Evolutionary conservation across 2,113 vertebrate genomes (phyloP).

Genomic region (Oncorhynchus nerka): DNA sequence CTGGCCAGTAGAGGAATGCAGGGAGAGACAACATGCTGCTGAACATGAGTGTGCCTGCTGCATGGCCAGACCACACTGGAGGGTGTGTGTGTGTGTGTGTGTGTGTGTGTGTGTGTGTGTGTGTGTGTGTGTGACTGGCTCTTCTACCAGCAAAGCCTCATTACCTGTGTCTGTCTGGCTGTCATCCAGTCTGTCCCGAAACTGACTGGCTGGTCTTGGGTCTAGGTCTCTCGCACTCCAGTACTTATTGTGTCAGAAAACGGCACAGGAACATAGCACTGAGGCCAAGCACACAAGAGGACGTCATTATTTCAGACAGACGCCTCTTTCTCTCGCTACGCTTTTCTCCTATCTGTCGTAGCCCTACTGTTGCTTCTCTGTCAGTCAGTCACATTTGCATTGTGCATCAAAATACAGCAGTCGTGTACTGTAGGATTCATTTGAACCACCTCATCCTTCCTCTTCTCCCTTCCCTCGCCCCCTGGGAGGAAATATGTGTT

Average conservation of each 20-base stretch:
- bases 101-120: constrained; percentile 8
- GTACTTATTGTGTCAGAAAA: not conserved
- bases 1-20: constrained; percentile 6
- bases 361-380: no score
- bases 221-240: no score
- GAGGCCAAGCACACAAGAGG: not conserved
- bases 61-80: constrained; percentile 7
- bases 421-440: not conserved
- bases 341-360: not conserved
- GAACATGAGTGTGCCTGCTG: not conserved
- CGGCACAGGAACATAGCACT: constrained; percentile 1
- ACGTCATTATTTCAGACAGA: not conserved
- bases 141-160: not conserved
- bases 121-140: not conserved
- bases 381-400: no score
- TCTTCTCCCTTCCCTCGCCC: not conserved
- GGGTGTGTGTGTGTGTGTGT: constrained; percentile 13
- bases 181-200: constrained; percentile 6
- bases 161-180: constrained; percentile 17
- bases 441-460: not conserved
- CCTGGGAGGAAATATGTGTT: no score
- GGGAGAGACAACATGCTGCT: not conserved
- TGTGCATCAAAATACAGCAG: not conserved
- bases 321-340: not conserved
- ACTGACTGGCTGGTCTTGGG: not conserved